phyloP scores from a whole-genome alignment of 2,113 vertebrate genomes.

The Mobula birostris region DNA sequence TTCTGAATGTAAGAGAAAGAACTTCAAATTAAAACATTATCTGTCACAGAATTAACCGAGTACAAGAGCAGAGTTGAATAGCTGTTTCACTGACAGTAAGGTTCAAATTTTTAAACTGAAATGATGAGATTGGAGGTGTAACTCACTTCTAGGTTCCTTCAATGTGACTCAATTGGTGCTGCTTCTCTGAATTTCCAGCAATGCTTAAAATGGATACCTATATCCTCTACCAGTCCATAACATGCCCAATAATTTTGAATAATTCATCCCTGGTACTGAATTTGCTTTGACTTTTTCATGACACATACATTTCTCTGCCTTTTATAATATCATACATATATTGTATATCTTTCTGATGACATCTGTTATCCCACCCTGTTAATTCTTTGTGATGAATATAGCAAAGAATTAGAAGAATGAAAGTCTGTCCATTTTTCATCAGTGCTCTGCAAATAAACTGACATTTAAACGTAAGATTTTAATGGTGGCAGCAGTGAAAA shows the following conservation, averaged over 20 bases:
- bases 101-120: not conserved
- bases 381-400: not conserved
- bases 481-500: not conserved
- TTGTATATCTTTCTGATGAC: not conserved
- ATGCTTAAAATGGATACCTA: not conserved
- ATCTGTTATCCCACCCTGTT: not conserved
- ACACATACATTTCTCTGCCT: not conserved
- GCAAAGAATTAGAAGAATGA: not conserved
- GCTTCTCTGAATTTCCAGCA: too few relatives aligned
- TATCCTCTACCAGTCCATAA: not conserved
- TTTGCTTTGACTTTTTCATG: not conserved
- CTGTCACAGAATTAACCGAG: not conserved
- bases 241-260: not conserved
- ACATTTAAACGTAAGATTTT: not conserved
- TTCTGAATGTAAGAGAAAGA: not conserved
- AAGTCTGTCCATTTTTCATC: not conserved
- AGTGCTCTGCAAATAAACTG: not conserved
- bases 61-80: not conserved
- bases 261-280: not conserved
- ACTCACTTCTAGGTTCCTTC: not conserved
- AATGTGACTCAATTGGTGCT: not conserved
- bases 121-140: not conserved
- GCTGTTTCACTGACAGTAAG: not conserved
- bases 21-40: not conserved
- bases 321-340: not conserved